Evolutionary conservation across 2,797 vertebrate species (phyloP).

Genomic region (Clarias laeviceps): DNA sequence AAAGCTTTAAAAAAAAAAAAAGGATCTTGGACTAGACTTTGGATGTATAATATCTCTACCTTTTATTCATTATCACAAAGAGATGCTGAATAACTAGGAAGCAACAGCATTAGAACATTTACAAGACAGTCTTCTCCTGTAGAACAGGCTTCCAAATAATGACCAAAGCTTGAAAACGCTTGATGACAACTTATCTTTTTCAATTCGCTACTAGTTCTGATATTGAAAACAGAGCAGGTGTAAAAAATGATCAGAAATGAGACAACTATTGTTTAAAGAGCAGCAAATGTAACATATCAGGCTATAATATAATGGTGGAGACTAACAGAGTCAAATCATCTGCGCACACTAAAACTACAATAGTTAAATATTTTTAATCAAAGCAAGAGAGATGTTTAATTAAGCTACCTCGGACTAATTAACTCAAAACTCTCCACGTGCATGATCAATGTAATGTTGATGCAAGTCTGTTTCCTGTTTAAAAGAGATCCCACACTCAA

Average conservation of each 20-base stretch:
- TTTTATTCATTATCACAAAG: conserved; percentile 13
- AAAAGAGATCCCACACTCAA: conserved; percentile 76
- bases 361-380: neutral
- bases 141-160: neutral
- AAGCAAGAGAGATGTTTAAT: neutral
- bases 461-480: conserved; percentile 68
- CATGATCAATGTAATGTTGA: conserved; percentile 72
- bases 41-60: conserved; percentile 4
- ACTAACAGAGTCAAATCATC: neutral
- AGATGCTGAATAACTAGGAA: conserved; percentile 6
- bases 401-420: neutral
- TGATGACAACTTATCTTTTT: neutral
- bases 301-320: neutral
- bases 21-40: conserved; percentile 11
- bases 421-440: conserved; percentile 50
- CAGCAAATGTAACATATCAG: neutral
- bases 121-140: neutral
- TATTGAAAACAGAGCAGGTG: neutral
- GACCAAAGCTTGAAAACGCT: neutral
- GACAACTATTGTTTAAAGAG: neutral
- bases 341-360: neutral
- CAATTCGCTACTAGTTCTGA: neutral
- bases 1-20: neutral
- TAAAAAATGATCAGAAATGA: neutral
- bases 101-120: conserved; percentile 12